These are phyloP conservation scores for Caenorhabditis sulstoni DNA, from an alignment of 2,888 invertebrate genomes.

Conservation along the genomic window DNA sequence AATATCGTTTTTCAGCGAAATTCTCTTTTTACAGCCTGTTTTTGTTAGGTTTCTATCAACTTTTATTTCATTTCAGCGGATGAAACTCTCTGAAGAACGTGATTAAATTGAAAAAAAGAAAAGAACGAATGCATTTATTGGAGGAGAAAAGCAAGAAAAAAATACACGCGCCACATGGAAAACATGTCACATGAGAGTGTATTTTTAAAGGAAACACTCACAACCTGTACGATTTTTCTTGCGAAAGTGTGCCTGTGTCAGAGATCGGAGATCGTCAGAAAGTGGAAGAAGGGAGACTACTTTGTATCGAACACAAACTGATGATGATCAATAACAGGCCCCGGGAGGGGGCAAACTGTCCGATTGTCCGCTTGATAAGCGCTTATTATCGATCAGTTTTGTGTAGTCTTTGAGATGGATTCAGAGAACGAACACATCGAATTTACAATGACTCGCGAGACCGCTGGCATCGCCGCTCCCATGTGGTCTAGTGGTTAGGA, in stretches of 20 bases:
- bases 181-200: slow-evolving; percentile 29
- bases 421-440: not conserved
- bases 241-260: slow-evolving; percentile 29
- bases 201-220: slow-evolving; percentile 16
- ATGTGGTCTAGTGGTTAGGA: slow-evolving; percentile 81
- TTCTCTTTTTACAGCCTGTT: no score
- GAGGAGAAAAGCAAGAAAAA: slow-evolving; percentile 6
- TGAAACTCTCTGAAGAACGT: not conserved
- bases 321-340: slow-evolving; percentile 15
- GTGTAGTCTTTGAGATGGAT: not conserved
- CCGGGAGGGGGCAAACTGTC: no score
- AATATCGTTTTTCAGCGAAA: no score
- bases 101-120: not conserved
- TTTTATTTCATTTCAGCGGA: no score
- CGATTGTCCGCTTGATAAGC: not conserved
- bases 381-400: slow-evolving; percentile 1
- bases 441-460: not conserved
- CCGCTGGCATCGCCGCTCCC: slow-evolving; percentile 44
- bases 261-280: slow-evolving; percentile 18
- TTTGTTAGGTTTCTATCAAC: no score
- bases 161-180: slow-evolving; percentile 5
- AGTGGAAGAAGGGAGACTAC: not conserved
- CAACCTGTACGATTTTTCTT: slow-evolving; percentile 8
- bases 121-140: no score
- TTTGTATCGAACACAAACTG: slow-evolving; percentile 21